These are phyloP conservation scores for Notoglanidium macrostoma DNA, from an alignment of 2,797 vertebrate species.

Conservation along the genomic window DNA sequence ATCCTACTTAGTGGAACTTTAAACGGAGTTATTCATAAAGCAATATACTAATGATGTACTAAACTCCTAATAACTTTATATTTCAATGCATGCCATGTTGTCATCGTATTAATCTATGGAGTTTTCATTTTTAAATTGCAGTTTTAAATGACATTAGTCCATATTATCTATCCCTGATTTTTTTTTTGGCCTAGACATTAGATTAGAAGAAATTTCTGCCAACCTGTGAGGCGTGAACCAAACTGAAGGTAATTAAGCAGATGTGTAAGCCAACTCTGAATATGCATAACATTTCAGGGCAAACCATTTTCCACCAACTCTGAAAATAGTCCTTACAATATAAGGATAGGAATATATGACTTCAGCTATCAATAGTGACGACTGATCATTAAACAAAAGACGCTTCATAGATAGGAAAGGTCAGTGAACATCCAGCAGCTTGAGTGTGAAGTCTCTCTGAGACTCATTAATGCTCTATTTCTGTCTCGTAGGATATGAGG, in stretches of 20 bases:
- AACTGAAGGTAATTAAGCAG: not conserved
- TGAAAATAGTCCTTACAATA: not conserved
- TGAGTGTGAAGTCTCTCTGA: slow-evolving; percentile 14
- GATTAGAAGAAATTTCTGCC: not conserved
- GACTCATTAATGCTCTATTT: slow-evolving; percentile 31
- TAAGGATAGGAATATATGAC: no score
- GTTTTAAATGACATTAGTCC: not conserved
- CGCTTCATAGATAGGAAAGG: not conserved
- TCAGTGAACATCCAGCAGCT: not conserved
- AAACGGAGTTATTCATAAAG: not conserved
- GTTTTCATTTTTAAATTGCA: not conserved
- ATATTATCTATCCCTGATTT: not conserved
- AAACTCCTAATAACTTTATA: not conserved
- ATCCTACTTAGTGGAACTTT: no score
- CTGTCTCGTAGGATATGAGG: slow-evolving; percentile 30
- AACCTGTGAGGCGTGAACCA: not conserved
- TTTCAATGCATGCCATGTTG: not conserved
- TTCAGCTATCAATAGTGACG: not conserved
- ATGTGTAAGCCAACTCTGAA: not conserved
- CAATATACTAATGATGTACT: not conserved
- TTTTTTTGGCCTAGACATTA: not conserved
- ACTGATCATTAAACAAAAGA: not conserved
- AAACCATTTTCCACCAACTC: not conserved
- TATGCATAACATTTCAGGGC: not conserved
- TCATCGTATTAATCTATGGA: not conserved